phyloP scores from a whole-genome alignment of 2,797 vertebrate genomes.

The Emys orbicularis region DNA sequence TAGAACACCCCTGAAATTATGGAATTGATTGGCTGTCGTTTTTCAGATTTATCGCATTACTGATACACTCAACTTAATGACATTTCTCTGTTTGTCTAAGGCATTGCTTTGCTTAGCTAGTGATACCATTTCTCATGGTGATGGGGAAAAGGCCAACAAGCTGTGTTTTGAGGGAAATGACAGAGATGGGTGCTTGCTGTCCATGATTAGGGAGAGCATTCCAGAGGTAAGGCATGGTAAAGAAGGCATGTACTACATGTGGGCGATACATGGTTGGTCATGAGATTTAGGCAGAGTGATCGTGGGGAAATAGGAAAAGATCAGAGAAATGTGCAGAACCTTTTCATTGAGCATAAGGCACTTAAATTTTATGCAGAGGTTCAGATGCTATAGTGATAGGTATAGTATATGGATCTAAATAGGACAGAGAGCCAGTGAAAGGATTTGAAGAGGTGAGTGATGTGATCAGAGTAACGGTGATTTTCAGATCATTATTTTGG shows the following conservation, averaged over 20 bases:
- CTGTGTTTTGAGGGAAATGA: background rate
- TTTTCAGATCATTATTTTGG: background rate
- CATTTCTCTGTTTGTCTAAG: background rate
- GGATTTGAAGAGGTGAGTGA: fast-evolving
- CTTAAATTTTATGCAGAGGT: background rate
- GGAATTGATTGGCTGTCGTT: background rate
- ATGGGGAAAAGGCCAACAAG: conserved; percentile 14
- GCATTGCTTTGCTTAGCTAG: conserved; percentile 27
- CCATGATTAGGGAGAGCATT: background rate
- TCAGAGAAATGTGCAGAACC: fast-evolving
- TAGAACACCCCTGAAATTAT: background rate
- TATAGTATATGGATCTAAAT: background rate
- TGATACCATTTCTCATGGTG: background rate
- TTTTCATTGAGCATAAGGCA: background rate
- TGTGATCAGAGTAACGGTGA: background rate
- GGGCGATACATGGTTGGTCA: background rate
- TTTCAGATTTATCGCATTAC: background rate
- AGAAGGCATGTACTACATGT: background rate
- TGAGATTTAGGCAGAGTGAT: background rate
- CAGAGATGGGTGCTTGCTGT: conserved; percentile 3
- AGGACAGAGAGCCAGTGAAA: background rate
- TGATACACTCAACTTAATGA: too few species aligned
- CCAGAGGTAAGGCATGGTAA: background rate
- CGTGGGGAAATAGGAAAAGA: background rate
- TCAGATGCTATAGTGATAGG: background rate